A percentile compares a stretch with the other conserved stretches of the same genome.
These are phyloP conservation scores for Simalia tracyae DNA, from an alignment of 2,797 vertebrate species.

Conservation along the genomic window DNA sequence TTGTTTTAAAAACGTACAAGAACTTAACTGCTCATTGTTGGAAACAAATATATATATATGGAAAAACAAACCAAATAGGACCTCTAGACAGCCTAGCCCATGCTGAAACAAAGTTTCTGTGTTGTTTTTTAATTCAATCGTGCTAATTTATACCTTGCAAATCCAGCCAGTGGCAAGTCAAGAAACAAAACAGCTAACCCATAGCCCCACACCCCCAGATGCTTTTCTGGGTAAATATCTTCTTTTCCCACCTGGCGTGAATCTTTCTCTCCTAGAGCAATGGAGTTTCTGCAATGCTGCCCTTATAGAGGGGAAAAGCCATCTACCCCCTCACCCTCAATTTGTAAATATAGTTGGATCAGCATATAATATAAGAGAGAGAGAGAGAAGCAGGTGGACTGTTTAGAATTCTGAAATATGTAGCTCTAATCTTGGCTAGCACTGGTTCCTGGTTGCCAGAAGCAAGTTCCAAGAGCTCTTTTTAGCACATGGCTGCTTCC, in stretches of 20 bases:
- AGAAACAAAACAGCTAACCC: background rate
- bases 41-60: background rate
- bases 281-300: background rate
- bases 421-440: background rate
- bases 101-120: background rate
- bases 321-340: background rate
- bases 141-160: background rate
- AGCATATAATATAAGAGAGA: background rate
- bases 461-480: background rate
- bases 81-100: background rate
- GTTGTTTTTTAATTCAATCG: background rate
- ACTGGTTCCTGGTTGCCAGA: background rate
- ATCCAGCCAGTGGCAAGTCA: background rate
- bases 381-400: background rate
- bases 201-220: background rate
- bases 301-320: background rate
- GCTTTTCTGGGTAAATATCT: background rate
- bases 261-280: background rate
- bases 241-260: background rate
- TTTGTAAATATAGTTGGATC: background rate
- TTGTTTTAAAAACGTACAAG: background rate
- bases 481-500: background rate
- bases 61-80: background rate
- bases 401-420: background rate
- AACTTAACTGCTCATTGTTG: background rate